Base-by-base conservation (phyloP, 1,140 invertebrate species). In the Bombus haemorrhoidalis region DNA sequence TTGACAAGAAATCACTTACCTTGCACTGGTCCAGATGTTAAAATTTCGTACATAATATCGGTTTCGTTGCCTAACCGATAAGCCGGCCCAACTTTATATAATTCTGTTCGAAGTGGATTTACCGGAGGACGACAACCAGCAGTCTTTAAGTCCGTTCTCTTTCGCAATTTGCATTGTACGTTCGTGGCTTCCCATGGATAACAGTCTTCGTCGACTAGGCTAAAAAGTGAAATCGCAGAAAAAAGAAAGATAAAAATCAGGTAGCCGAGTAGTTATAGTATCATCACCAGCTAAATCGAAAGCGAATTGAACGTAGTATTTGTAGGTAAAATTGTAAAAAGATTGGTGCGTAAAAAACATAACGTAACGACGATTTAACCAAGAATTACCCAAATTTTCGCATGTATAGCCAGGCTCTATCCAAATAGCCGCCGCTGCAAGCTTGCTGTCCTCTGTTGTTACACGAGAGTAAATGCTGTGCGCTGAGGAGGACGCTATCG, bases 11-110 rank as follows among this genome's bases (percentile, higher is more conserved):
- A 47, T 12, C 32, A 28, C 12, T 57, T 80, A 98, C 98, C 98
- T 97, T 99, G 98, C 0, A 99, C 98, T n/a, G 98, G 98, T 83
- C 99, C 99, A 71, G 98, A 98, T 37, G 96, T 97, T 93, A 97
- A 96, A 72, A 99, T 99, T 93, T 99, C 98, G 86, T 97, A 96
- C 98, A 98, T 98, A 84, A 99, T 99, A 92, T 98, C 98, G 22
- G 96, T 96, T 91, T 97, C 97, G 72, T 96, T 96, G 57, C 96
- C 96, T 28, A 99, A 95, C 85, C 97, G 96, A 95, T 99, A 98
- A 15, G 98, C 97, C 0, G 98, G 98, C 1, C 98, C 98, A 13
- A 98, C 97, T 88, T 97, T 97, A 94, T 98, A 98, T 22, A 96
- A 94, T 64, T 95, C 95, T 32, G 95, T 96, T 78, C 97, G 95